Conservation (phyloP, 2,888 invertebrate genomes). For the Neoscelio sp. region DNA sequence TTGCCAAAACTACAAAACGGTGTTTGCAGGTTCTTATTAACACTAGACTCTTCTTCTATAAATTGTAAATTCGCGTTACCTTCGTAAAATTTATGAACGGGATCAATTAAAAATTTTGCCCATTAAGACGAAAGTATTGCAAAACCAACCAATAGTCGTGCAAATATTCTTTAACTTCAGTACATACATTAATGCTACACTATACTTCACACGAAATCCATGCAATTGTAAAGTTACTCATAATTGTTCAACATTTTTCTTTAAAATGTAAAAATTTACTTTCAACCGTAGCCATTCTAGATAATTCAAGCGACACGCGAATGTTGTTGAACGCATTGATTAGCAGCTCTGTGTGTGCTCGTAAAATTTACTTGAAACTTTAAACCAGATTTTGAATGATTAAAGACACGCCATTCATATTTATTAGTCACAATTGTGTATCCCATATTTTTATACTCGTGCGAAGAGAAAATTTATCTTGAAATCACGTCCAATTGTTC, state of each 20-base stretch:
- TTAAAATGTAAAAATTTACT: neutral
- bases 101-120: no score
- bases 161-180: no score
- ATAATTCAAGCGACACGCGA: conserved; percentile 24
- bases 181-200: no score
- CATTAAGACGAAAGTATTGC: no score
- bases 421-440: neutral
- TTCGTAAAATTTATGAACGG: no score
- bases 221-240: no score
- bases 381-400: conserved; percentile 27
- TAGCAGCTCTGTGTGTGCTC: neutral
- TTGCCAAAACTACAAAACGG: conserved; percentile 2
- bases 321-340: conserved; percentile 36
- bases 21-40: no score
- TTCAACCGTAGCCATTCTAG: neutral
- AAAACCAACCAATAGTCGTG: no score
- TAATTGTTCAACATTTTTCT: no score
- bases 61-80: no score
- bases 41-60: no score
- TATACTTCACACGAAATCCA: no score
- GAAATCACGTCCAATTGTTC: conserved; percentile 13
- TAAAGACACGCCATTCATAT: conserved; percentile 32
- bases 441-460: neutral
- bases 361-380: conserved; percentile 23
- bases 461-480: conserved; percentile 27